phyloP scores from a whole-genome alignment of 2,797 vertebrate species.

The Diglossa cyanea region DNA sequence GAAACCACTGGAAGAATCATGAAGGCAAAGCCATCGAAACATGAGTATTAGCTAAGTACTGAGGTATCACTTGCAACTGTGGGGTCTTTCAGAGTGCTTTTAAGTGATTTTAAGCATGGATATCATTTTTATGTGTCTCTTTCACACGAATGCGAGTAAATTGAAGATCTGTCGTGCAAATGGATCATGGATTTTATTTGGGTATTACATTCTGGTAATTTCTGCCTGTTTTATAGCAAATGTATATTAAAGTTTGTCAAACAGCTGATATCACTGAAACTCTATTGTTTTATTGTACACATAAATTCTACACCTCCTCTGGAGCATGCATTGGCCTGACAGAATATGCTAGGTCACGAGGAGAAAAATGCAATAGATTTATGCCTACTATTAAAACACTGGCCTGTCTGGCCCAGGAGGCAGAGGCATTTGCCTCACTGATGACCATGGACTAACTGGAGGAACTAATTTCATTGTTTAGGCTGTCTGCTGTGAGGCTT shows the following conservation, averaged over 20 bases:
- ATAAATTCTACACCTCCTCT: conserved; percentile 36
- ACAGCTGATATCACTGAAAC: conserved; percentile 52
- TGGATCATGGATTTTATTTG: conserved; percentile 45
- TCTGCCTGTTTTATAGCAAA: conserved; percentile 49
- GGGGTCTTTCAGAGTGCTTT: conserved; percentile 61
- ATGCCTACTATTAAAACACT: conserved; percentile 22
- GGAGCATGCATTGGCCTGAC: neutral
- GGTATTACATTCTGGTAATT: conserved; percentile 49
- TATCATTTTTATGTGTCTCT: conserved; percentile 70
- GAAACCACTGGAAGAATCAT: conserved; percentile 65
- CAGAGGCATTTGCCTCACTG: neutral
- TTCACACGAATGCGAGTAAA: conserved; percentile 44
- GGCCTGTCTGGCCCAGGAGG: neutral
- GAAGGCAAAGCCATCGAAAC: conserved; percentile 70
- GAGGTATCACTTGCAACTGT: conserved; percentile 70
- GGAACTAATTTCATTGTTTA: neutral
- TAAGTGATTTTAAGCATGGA: conserved; percentile 70
- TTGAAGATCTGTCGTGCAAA: conserved; percentile 59
- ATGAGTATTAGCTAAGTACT: conserved; percentile 69
- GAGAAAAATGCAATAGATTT: conserved; percentile 29
- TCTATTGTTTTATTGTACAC: neutral
- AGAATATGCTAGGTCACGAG: neutral
- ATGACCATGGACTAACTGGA: neutral
- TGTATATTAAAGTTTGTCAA: conserved; percentile 28
- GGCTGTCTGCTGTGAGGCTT: neutral